phyloP scores from a whole-genome alignment of 2,113 vertebrate species.

The Amphilophus citrinellus region DNA sequence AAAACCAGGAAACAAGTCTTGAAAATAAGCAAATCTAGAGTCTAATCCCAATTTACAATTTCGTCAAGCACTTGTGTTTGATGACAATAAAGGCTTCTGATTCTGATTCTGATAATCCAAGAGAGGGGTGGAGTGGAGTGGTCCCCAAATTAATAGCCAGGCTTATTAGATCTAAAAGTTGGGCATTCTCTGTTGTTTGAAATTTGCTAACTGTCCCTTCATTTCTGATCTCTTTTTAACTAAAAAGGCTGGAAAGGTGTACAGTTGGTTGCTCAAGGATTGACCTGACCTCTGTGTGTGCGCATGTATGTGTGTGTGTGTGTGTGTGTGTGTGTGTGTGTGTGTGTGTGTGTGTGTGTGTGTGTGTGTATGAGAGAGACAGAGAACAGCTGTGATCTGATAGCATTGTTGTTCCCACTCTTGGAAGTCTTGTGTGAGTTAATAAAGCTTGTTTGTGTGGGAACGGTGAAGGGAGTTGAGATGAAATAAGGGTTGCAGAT shows the following conservation, averaged over 20 bases:
- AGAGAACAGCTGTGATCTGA: background rate
- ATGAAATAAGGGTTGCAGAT: conserved; percentile 41
- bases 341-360: background rate
- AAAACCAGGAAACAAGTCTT: background rate
- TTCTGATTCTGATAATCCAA: background rate
- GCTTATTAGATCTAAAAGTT: background rate
- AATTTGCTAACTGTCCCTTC: background rate
- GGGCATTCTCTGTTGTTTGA: too few species aligned
- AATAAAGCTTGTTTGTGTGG: conserved; percentile 57
- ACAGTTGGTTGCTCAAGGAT: conserved; percentile 48
- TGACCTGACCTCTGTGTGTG: conserved; percentile 22
- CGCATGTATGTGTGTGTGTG: background rate
- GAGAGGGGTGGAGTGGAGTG: too few species aligned
- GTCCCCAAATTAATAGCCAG: background rate
- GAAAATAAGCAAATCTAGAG: background rate
- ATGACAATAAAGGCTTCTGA: too few species aligned
- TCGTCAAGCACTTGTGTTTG: too few species aligned
- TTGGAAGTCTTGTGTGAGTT: conserved; percentile 42
- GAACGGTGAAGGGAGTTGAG: conserved; percentile 63
- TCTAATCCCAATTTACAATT: too few species aligned
- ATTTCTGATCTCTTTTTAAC: background rate
- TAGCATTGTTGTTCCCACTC: background rate
- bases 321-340: background rate
- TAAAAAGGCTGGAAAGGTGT: background rate
- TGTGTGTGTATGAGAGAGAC: background rate